Evolutionary conservation across 2,888 invertebrate species (phyloP).

Genomic region (Aphodius sticticus): DNA sequence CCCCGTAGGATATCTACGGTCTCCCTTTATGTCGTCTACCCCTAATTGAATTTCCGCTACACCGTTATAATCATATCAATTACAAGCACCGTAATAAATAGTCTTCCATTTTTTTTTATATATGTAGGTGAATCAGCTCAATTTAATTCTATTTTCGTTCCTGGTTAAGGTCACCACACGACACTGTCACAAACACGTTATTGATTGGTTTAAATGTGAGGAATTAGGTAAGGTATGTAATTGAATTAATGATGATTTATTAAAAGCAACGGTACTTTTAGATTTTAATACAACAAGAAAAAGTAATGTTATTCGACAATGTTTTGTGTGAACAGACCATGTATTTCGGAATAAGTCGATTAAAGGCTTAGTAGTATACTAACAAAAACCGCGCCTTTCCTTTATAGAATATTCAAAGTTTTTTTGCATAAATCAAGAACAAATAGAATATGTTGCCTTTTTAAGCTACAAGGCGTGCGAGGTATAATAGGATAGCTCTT

Average conservation of each 20-base stretch:
- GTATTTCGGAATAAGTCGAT: too few species aligned
- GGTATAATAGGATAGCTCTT: too few species aligned
- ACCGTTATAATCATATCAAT: slow-evolving; percentile 37
- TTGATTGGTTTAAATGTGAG: background rate
- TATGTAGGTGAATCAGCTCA: slow-evolving; percentile 15
- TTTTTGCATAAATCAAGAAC: too few species aligned
- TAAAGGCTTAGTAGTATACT: too few species aligned
- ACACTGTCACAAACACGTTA: slow-evolving; percentile 4
- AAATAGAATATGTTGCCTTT: too few species aligned
- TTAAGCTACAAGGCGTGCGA: too few species aligned
- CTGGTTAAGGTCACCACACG: slow-evolving; percentile 27
- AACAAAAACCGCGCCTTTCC: too few species aligned
- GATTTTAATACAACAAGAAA: background rate
- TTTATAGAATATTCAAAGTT: too few species aligned
- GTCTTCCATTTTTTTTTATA: slow-evolving; percentile 27
- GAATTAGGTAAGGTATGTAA: background rate
- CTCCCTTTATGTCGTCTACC: slow-evolving; percentile 15
- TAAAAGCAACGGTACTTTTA: background rate
- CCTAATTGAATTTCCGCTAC: slow-evolving; percentile 33
- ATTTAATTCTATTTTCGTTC: slow-evolving; percentile 33
- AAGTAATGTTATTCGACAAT: too few species aligned
- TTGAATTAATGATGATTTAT: background rate
- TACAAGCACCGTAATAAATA: slow-evolving; percentile 31
- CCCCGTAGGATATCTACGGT: slow-evolving; percentile 26
- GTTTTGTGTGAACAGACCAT: too few species aligned